Evolutionary conservation across 2,797 vertebrate species (phyloP).

Genomic region (Syngnathus acus): DNA sequence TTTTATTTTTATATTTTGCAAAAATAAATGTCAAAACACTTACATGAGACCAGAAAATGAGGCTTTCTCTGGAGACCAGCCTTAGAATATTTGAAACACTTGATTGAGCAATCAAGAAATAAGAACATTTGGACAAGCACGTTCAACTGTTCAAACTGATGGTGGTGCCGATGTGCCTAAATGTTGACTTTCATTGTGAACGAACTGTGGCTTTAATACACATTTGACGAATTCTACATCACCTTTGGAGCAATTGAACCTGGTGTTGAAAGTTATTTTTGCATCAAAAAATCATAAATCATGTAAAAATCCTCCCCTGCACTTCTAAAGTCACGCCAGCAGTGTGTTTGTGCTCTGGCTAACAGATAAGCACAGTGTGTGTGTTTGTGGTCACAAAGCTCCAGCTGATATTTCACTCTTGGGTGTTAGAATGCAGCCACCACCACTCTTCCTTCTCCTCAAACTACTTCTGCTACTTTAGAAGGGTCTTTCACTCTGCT

Average conservation of each 20-base stretch:
- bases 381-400: conserved; percentile 34
- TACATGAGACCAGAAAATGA: neutral
- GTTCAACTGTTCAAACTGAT: neutral
- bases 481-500: conserved; percentile 34
- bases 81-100: neutral
- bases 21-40: neutral
- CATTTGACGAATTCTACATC: neutral
- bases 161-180: neutral
- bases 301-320: no score
- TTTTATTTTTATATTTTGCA: no score
- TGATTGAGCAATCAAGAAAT: no score
- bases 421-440: conserved; percentile 45
- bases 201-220: neutral
- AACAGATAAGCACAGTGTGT: conserved; percentile 49
- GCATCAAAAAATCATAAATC: neutral
- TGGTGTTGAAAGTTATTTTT: neutral
- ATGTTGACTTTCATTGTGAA: neutral
- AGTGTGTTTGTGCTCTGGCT: conserved; percentile 26
- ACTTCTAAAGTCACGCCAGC: conserved; percentile 6
- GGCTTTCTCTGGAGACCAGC: no score
- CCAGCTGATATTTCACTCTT: conserved; percentile 50
- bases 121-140: neutral
- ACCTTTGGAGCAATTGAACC: neutral
- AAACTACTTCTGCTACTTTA: conserved; percentile 15
- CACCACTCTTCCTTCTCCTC: neutral